A percentile compares a stretch with the other conserved stretches of the same genome.
phyloP scores from a whole-genome alignment of 2,888 invertebrate species.

The Melanchra persicariae region DNA sequence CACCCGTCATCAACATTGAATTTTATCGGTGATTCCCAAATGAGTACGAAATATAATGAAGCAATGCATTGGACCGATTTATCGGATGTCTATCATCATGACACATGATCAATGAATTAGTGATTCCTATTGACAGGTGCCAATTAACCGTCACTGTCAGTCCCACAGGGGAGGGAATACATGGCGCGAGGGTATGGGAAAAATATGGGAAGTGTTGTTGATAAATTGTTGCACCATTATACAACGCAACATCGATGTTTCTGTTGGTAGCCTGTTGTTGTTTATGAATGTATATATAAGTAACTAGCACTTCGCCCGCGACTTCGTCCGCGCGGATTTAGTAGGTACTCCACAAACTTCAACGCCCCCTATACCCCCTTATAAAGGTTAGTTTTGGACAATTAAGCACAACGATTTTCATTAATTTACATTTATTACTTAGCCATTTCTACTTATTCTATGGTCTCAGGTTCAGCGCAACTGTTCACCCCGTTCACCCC shows the following conservation, averaged over 20 bases:
- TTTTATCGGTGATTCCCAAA: constrained; percentile 10
- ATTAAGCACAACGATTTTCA: no score
- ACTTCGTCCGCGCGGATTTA: no score
- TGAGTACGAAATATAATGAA: constrained; percentile 22
- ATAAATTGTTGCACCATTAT: background rate
- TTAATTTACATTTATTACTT: no score
- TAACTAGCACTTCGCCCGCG: no score
- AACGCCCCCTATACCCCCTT: no score
- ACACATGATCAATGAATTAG: constrained; percentile 29
- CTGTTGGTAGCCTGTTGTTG: background rate
- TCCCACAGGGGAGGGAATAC: background rate
- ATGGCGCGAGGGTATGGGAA: background rate
- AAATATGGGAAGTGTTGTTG: background rate
- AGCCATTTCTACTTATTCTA: no score
- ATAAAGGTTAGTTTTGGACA: no score
- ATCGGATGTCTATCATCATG: constrained; percentile 16
- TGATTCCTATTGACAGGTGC: constrained; percentile 26
- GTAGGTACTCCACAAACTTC: no score
- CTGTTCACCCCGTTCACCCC: no score
- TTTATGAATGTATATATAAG: no score
- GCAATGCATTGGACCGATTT: constrained; percentile 13
- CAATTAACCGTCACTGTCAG: constrained; percentile 2
- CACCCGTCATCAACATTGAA: background rate
- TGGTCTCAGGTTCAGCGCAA: no score
- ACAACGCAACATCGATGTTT: background rate